Evolutionary conservation across 2,113 vertebrate genomes (phyloP), one percentile per base, ranked within the genome.

Genomic region (Siniperca knerii): DNA sequence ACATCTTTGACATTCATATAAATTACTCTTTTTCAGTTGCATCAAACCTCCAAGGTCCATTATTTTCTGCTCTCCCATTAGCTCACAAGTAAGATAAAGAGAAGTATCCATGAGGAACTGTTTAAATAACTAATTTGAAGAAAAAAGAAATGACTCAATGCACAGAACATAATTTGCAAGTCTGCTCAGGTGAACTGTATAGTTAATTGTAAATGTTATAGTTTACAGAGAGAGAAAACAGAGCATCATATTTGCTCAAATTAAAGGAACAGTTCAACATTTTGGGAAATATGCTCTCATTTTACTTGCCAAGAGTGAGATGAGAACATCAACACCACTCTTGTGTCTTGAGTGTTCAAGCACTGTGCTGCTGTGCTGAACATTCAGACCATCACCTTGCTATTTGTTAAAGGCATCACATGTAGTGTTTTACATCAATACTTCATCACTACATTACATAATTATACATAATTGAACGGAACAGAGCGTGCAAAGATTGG

Each of bases 1-100:
- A 76, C 78, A 78, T 89, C 55, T 82, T 68, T 89, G 85, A 90
- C 82, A 88, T 90, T 90, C 84, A 87, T 79, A 82, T 80, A 58
- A 89, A 85, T 87, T 68, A 77, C 71, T 79, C 65, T 71, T 84
- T 61, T 42, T 82, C 73, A 68, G 58, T n/a, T 72, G 48, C 54
- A 68, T 71, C 57, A 83, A 81, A 74, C 52, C 69, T 84, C 81
- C 25, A 18, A 70, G 81, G 72, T 72, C 58, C 75, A 60, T 71
- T 66, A 76, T 68, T 37, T 83, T 29, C 61, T 68, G 29, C 55
- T n/a, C 67, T 67, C 42, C 68, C 67, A 79, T 86, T 86, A 68
- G 29, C 20, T 69, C 57, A 70, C 7, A 46, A 57, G 54, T 52
- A 77, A 67, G 61, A 71, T 61, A 79, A 77, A 82, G 65, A 70